Evolutionary conservation across 2,888 invertebrate species (phyloP).

Genomic region (Gnatocerus cornutus): DNA sequence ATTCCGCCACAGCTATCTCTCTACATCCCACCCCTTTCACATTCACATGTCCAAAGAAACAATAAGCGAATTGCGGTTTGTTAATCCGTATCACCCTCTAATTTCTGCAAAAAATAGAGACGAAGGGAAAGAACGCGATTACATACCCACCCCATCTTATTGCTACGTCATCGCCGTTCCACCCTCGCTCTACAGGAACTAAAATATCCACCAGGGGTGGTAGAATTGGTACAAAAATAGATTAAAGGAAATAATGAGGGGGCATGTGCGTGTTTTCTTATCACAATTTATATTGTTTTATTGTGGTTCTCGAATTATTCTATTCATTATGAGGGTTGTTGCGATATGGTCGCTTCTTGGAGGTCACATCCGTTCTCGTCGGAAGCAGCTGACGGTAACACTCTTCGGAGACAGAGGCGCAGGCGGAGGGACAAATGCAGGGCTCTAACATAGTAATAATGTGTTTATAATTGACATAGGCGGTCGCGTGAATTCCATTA

Average conservation of each 20-base stretch:
- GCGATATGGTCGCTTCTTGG: conserved; percentile 4
- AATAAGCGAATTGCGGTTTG: conserved; percentile 30
- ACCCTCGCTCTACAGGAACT: conserved; percentile 25
- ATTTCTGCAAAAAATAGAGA: background rate
- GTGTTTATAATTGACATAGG: no score
- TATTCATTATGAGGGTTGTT: conserved; percentile 25
- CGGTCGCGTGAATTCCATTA: no score
- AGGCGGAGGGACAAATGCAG: background rate
- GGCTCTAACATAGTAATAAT: background rate
- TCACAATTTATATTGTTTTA: conserved; percentile 4
- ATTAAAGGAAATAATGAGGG: conserved; percentile 27
- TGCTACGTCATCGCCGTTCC: conserved; percentile 40
- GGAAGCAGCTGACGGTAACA: conserved; percentile 34
- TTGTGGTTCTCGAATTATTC: conserved; percentile 18
- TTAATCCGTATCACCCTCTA: conserved; percentile 3
- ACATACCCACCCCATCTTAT: conserved; percentile 21
- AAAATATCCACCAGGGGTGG: conserved; percentile 36
- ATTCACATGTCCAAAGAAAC: conserved; percentile 22
- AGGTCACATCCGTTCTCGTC: conserved; percentile 30
- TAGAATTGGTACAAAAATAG: conserved; percentile 27
- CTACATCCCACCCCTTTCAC: conserved; percentile 1
- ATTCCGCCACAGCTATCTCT: background rate
- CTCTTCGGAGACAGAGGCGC: conserved; percentile 10
- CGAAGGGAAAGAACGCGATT: background rate
- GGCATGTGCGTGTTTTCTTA: conserved; percentile 4